Evolutionary conservation across 2,888 invertebrate species (phyloP).

Genomic region (Machimus rusticus): DNA sequence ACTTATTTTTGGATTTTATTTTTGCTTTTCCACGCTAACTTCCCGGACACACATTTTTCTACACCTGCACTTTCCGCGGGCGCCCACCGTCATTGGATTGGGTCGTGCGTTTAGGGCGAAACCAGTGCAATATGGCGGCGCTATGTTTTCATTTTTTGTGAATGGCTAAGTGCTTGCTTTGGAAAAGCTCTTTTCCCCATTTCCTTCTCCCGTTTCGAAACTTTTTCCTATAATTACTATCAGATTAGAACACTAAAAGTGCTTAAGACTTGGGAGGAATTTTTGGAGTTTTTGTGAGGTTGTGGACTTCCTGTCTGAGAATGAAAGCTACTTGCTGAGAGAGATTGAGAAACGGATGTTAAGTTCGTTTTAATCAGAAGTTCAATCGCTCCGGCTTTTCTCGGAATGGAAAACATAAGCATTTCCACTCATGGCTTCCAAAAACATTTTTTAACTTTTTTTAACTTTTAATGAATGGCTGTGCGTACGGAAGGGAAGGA

Average conservation of each 20-base stretch:
- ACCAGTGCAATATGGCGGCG: slow-evolving; percentile 49
- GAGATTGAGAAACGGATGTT: not conserved
- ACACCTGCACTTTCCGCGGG: slow-evolving; percentile 43
- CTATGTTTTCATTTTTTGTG: slow-evolving; percentile 46
- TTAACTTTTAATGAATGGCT: slow-evolving; percentile 20
- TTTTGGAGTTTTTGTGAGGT: not conserved
- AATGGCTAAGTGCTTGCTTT: slow-evolving; percentile 1
- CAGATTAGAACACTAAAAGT: not conserved
- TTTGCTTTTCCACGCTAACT: slow-evolving; percentile 1
- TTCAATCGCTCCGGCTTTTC: not conserved
- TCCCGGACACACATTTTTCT: slow-evolving; percentile 32
- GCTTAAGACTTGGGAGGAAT: not conserved
- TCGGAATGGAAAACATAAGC: not conserved
- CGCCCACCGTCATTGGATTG: slow-evolving; percentile 48
- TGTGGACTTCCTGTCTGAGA: not conserved
- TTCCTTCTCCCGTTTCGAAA: not conserved
- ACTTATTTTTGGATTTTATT: not conserved
- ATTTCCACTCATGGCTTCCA: not conserved
- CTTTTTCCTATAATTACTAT: not conserved
- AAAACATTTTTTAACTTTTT: not conserved
- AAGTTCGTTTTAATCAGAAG: not conserved
- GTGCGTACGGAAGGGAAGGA: slow-evolving; percentile 18
- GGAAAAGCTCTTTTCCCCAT: not conserved
- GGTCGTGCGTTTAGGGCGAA: slow-evolving; percentile 48
- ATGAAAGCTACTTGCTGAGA: not conserved